Evolutionary conservation across 37 sponge, comb jelly and placozoan genomes (phyloP).

Genomic region (Halisarca cf. caerulea): DNA sequence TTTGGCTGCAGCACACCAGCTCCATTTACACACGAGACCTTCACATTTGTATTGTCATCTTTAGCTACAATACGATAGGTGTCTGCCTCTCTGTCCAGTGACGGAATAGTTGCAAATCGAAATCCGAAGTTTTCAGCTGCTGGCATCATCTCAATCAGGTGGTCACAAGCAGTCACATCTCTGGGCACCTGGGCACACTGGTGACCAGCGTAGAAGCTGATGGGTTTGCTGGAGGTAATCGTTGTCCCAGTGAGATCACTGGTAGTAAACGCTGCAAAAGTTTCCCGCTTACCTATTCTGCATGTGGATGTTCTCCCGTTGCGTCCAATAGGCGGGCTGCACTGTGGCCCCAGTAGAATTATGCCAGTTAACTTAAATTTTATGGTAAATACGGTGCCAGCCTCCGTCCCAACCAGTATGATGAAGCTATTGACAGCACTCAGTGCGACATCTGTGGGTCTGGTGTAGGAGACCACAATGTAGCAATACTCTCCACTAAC

Average conservation of each 20-base stretch:
- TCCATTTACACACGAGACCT: conserved; percentile 21
- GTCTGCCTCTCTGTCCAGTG: conserved; percentile 21
- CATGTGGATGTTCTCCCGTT: background rate
- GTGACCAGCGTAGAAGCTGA: conserved; percentile 32
- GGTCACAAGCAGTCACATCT: conserved; percentile 46
- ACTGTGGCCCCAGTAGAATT: background rate
- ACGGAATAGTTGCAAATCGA: conserved; percentile 23
- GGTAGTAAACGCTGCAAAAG: background rate
- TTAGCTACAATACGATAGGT: conserved; percentile 33
- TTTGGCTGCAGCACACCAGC: background rate
- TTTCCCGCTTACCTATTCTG: background rate
- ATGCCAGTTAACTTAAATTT: background rate
- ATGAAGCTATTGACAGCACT: background rate
- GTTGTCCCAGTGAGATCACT: conserved; percentile 47
- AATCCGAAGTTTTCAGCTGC: conserved; percentile 26
- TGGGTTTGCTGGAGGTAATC: conserved; percentile 27
- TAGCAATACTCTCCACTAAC: background rate
- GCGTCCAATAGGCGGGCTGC: background rate
- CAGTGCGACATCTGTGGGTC: background rate
- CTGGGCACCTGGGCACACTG: conserved; percentile 49
- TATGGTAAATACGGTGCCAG: conserved; percentile 8
- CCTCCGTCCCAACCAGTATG: conserved; percentile 32
- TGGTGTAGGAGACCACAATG: background rate
- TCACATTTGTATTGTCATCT: conserved; percentile 30
- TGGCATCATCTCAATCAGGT: conserved; percentile 60